A percentile compares a stretch with the other conserved stretches of the same genome.
phyloP scores from a whole-genome alignment of 92 coral and sea anemone genomes.

The Plumapathes pennacea region DNA sequence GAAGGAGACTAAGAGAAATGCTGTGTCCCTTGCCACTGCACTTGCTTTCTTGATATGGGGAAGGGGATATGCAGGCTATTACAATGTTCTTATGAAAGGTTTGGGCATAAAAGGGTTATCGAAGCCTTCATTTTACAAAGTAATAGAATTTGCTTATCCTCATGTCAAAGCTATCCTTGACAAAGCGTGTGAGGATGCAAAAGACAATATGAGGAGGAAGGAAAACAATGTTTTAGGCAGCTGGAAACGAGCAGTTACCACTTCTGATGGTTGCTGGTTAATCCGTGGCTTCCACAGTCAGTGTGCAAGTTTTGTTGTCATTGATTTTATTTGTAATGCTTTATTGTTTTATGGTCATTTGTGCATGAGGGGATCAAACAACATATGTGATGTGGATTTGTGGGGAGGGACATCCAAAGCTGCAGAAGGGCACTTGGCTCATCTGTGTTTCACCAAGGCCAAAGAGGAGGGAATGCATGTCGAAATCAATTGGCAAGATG shows the following conservation, averaged over 20 bases:
- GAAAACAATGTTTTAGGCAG: background rate
- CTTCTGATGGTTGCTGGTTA: constrained; percentile 12
- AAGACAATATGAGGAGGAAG: constrained; percentile 8
- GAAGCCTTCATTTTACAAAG: background rate
- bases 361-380: constrained; percentile 3
- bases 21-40: constrained; percentile 17
- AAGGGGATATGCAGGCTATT: constrained; percentile 7
- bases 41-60: constrained; percentile 27
- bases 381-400: background rate
- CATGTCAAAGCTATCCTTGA: constrained; percentile 15
- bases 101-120: constrained; percentile 8
- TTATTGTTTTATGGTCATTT: background rate
- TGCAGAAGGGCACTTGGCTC: constrained; percentile 11
- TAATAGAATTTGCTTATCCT: constrained; percentile 11
- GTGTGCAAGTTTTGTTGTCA: constrained; percentile 2
- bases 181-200: constrained; percentile 8
- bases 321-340: background rate
- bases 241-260: constrained; percentile 1
- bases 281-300: constrained; percentile 4
- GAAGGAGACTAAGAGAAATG: constrained; percentile 8
- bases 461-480: constrained; percentile 9
- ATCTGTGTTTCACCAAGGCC: background rate
- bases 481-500: constrained; percentile 8
- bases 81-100: constrained; percentile 5
- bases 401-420: background rate